These are phyloP conservation scores for Mormyrus lacerda DNA, from an alignment of 2,113 vertebrate species.

Conservation along the genomic window DNA sequence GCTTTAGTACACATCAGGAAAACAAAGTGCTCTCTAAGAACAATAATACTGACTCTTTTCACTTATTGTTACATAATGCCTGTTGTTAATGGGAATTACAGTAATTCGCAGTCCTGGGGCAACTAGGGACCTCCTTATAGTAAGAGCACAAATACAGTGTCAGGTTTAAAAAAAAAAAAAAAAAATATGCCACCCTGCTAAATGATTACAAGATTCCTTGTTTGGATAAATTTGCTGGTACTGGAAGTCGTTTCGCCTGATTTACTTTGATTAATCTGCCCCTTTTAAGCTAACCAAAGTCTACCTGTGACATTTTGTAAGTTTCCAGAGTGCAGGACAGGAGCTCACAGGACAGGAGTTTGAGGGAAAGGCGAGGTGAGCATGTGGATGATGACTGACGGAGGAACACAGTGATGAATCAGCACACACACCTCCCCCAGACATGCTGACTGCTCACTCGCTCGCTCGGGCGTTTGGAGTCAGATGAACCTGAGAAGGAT, in stretches of 20 bases:
- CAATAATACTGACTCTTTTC: not conserved
- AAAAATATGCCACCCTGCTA: not conserved
- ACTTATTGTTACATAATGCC: not conserved
- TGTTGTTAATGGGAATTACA: not conserved
- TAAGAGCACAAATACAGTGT: not conserved
- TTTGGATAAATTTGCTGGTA: not conserved
- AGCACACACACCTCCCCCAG: not conserved
- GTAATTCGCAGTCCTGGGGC: not conserved
- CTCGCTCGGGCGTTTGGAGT: not conserved
- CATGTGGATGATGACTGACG: not conserved
- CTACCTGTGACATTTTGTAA: not conserved
- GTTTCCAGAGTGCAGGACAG: not conserved
- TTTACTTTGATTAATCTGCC: not conserved
- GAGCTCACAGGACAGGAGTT: not conserved
- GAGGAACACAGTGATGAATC: not conserved
- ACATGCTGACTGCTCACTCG: not conserved
- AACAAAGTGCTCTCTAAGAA: not conserved
- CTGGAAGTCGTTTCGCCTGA: not conserved
- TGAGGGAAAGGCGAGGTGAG: not conserved
- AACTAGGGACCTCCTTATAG: not conserved
- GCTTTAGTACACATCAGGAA: not conserved
- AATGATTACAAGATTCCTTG: not conserved
- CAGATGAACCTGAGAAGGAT: slow-evolving; percentile 1
- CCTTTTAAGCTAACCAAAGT: not conserved
- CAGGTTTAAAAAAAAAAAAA: not conserved